Evolutionary conservation across 1,140 invertebrate genomes (phyloP), one percentile per base, ranked within the genome.

Genomic region (Maniola jurtina): DNA sequence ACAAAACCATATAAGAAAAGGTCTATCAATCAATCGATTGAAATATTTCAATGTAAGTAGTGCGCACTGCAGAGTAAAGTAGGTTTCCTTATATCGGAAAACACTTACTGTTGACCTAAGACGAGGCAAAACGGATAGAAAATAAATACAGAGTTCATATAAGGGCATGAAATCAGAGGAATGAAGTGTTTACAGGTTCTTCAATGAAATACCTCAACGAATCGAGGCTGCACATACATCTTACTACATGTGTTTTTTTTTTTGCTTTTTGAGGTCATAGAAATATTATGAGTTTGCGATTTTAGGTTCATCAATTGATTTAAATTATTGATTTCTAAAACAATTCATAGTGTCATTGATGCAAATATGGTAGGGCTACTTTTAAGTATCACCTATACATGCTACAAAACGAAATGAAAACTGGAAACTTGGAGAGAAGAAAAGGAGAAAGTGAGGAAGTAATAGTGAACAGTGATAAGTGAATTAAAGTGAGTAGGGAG

Each of bases 91-190:
- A 57, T 58, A 62, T 60, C 15, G 66, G 61, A 62, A 68, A 67
- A 64, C 47, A 64, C 60, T 68, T 38, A 58, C 25, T 55, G 33
- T 55, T 67, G 66, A 68, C 66, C 66, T 36, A 64, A 64, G 61
- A 64, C 40, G 66, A 61, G 56, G 47, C 56, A 60, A 61, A 62
- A 62, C 61, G 66, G 66, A 68, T 68, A 64, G 66, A 68, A 68
- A 68, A 68, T 68, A 64, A 60, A 62, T 60, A 68, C 40, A 35
- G 33, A 45, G 10, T 57, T 45, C 56, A 60, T 68, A 68, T 68
- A 68, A 64, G 66, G 66, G 66, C 66, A 68, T 64, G 66, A 68
- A 68, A 68, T 68, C 66, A 64, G 56, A 60, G 66, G 61, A 58
- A 64, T 68, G 61, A 68, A 64, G 57, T 64, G 48, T 68, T 63